Conservation (phyloP, 2,113 vertebrate species). For the Oryctolagus cuniculus region mOryCun1.1 NC_091438.1:88278001-88278500, state of each 20-base stretch:
- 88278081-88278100: not conserved
- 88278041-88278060: not conserved
- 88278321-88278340: not conserved
- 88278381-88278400: not conserved
- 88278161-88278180: not conserved
- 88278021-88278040: not conserved
- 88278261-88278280: not conserved
- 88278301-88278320: not conserved
- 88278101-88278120: not conserved
- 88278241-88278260: not conserved
- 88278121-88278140: not conserved
- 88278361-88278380: not conserved
- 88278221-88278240: not conserved
- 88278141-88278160: not conserved
- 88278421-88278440: not conserved
- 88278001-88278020: not conserved
- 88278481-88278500: not conserved
- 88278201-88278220: not conserved
- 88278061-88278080: not conserved
- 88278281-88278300: not conserved
- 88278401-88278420: not conserved
- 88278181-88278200: not conserved
- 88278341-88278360: not conserved
- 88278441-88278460: not conserved
- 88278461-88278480: not conserved